Base-by-base conservation (phyloP, 2,113 vertebrate species). In the Oreochromis aureus region DNA sequence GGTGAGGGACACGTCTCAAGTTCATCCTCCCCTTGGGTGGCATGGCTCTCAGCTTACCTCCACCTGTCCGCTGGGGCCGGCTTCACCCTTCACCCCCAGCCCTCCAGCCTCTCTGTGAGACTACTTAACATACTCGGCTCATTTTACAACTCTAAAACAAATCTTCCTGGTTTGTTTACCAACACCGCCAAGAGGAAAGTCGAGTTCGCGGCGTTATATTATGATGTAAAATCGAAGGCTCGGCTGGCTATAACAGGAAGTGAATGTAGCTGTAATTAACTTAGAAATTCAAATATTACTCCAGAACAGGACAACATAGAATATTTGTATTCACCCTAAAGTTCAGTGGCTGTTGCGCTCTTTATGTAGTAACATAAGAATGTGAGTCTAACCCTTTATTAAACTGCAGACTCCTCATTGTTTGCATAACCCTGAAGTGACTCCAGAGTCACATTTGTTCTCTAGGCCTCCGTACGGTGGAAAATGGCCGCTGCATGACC, bases 21-120 rank as follows among this genome's bases (percentile, higher is more conserved):
- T 97, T 96, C 96, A 96, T 95, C 89, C 79, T 95, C 92, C 93
- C 92, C 95, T 87, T 97, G 96, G 96, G 96, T 97, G 96, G 96
- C 91, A 96, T 46, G 78, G 82, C 86, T 95, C 95, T 97, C 96
- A 89, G 87, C 87, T 97, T 97, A 96, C 96, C 93, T 95, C 95
- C 96, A 97, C 96, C 96, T 97, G 96, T 95, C 95, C 87, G 12
- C 88, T 44, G 87, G 85, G 93, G 91, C 93, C 86, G 24, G 90
- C 83, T 76, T 94, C 93, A 90, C 91, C 92, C 90, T 92, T 94
- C 92, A 95, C 95, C 95, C 92, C 90, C 93, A 81, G 55, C 90
- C 94, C 94, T 92, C 80, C 86, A 88, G 89, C 90, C 59, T 89
- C 87, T 88, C 90, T 85, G 78, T 55, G 89, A 92, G 89, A 79